Base-by-base conservation (phyloP, 2,113 vertebrate genomes). In the Oncorhynchus masou region DNA sequence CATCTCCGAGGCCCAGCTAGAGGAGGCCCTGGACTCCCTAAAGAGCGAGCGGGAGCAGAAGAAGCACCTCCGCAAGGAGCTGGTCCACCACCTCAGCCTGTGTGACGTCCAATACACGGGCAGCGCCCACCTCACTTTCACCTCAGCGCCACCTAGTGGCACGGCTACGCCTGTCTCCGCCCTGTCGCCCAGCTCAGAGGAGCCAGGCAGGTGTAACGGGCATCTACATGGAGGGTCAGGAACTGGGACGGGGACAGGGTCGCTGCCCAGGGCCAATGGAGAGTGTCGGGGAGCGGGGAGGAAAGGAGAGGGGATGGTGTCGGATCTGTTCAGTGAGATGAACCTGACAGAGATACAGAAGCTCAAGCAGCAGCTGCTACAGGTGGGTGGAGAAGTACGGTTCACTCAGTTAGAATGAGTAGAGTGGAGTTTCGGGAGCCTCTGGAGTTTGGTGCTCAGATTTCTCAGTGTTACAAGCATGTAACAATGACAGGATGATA, bases 341-440 rank as follows among this genome's bases (percentile, higher is more conserved):
- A 97, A 98, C 88, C 92, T 97, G 83, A 96, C 96, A 0, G 98
- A 99, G 92, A 95, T 99, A 88, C 97, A 99, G 91, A 99, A 97
- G 78, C 89, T 99, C 79, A 98, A 96, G 76, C 97, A 99, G 84
- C 96, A 99, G 29, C 93, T 99, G 24, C 90, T 97, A 90, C 95
- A 95, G 89, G 97, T 98, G 89, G 91, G 91, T 82, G 19, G n/a
- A n/a, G 9, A 57, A 45, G 39, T 45, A 45, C 39, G 11, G 39
- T 45, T 45, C 39, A 45, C 39, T 45, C 9, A 2, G 39, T 45
- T 45, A 3, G 9, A 11, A 45, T 45, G 8, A 45, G 39, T 11
- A 45, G 39, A 45, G 39, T 11, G 39, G 34, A 7, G 39, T 45
- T 45, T 45, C 2, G 39, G 9, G 2, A 9, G 9, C 39, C 39